Conservation (phyloP, 2,888 invertebrate genomes). For the Rapana venosa region DNA sequence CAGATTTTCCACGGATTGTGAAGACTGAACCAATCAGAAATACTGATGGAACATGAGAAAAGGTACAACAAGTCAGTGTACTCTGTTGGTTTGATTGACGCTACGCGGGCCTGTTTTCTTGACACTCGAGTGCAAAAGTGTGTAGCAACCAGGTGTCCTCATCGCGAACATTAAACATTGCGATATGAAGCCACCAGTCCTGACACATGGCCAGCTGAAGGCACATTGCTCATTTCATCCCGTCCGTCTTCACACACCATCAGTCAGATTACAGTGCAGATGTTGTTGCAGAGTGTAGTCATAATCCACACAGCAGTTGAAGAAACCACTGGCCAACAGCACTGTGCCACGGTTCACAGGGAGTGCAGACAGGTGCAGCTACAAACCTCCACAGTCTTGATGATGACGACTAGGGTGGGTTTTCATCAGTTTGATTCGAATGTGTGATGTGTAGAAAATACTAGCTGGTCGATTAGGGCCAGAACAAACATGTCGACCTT, state of each 20-base stretch:
- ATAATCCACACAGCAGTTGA: background rate
- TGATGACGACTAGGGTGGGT: too few relatives aligned
- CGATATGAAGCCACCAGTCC: background rate
- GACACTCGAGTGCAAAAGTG: background rate
- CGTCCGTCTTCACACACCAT: background rate
- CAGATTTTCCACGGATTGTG: background rate
- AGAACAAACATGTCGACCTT: too few relatives aligned
- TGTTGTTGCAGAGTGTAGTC: background rate
- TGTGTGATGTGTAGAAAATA: too few relatives aligned
- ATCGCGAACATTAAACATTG: background rate
- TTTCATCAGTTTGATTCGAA: too few relatives aligned
- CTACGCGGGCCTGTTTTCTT: background rate
- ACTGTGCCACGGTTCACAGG: too few relatives aligned
- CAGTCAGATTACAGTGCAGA: constrained; percentile 2
- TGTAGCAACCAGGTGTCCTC: background rate
- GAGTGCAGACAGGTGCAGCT: too few relatives aligned
- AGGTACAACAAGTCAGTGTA: background rate
- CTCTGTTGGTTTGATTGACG: background rate
- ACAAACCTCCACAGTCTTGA: too few relatives aligned
- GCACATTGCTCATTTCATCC: background rate
- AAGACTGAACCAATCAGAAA: background rate
- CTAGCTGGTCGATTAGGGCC: too few relatives aligned
- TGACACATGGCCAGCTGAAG: background rate
- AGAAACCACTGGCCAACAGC: background rate
- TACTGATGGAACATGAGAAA: background rate